Percentiles rank a stretch among this genome's conserved stretches.
phyloP scores from a whole-genome alignment of 2,797 vertebrate genomes.

The Alca torda region DNA sequence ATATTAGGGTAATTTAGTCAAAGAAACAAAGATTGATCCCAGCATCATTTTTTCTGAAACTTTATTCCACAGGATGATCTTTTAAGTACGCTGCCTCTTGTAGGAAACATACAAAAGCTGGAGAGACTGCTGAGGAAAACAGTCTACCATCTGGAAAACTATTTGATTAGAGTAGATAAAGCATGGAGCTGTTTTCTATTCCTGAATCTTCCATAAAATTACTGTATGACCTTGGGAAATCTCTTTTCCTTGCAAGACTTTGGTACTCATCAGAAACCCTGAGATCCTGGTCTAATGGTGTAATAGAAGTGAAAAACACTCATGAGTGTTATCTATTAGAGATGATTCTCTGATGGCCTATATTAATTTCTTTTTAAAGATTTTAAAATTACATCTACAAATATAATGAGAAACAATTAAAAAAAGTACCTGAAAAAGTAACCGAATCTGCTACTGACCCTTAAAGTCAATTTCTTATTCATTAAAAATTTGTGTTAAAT shows the following conservation, averaged over 20 bases:
- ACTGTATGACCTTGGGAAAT: conserved; percentile 4
- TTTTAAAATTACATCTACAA: conserved; percentile 55
- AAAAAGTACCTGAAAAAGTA: conserved; percentile 36
- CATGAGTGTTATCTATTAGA: not conserved
- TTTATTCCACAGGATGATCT: not conserved
- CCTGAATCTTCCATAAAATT: not conserved
- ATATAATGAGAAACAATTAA: conserved; percentile 47
- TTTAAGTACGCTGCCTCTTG: not conserved
- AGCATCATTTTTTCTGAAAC: not conserved
- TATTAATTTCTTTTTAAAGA: conserved; percentile 37
- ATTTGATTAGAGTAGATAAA: not conserved
- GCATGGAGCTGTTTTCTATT: not conserved
- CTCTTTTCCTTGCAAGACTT: conserved; percentile 21
- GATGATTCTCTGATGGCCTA: conserved; percentile 26
- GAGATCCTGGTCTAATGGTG: not conserved
- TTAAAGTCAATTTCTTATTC: conserved; percentile 37
- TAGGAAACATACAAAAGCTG: not conserved
- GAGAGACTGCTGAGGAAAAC: not conserved
- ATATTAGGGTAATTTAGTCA: not conserved
- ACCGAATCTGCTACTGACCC: conserved; percentile 10
- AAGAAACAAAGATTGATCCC: not conserved
- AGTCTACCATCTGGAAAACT: not conserved
- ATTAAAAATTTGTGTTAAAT: conserved; percentile 54
- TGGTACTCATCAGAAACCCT: not conserved
- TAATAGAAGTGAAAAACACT: not conserved